These are phyloP conservation scores for Hydractinia symbiolongicarpus DNA, from an alignment of 30 jellyfish, hydroid and myxozoan species.

Conservation along the genomic window DNA sequence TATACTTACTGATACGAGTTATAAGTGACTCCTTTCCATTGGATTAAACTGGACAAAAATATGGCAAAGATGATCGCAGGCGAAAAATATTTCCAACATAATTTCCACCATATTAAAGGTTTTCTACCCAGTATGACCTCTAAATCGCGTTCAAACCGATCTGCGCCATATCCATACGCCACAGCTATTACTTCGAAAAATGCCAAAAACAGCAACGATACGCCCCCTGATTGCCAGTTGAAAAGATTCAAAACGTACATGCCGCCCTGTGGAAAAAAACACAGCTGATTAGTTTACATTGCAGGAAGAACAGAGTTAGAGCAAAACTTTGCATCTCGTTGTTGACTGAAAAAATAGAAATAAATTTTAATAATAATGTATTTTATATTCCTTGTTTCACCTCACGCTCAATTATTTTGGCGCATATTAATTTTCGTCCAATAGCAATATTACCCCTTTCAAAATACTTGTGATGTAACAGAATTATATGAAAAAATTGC, in stretches of 20 bases:
- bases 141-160: constrained; percentile 54
- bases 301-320: too few relatives aligned
- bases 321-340: too few relatives aligned
- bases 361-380: too few relatives aligned
- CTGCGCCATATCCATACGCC: constrained; percentile 91
- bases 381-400: too few relatives aligned
- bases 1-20: constrained; percentile 17
- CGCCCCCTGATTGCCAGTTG: constrained; percentile 96
- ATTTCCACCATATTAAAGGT: constrained; percentile 84
- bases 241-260: constrained; percentile 76
- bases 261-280: constrained; percentile 64
- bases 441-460: too few relatives aligned
- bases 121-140: constrained; percentile 63
- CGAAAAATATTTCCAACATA: constrained; percentile 83
- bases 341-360: too few relatives aligned
- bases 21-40: constrained; percentile 69
- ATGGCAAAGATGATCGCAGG: constrained; percentile 66
- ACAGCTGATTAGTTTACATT: not conserved
- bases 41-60: constrained; percentile 53
- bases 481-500: too few relatives aligned
- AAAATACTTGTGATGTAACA: too few relatives aligned
- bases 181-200: constrained; percentile 75
- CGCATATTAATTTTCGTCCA: too few relatives aligned
- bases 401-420: too few relatives aligned
- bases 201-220: constrained; percentile 81